Percentiles rank a stretch among this genome's conserved stretches.
Evolutionary conservation across 2,113 vertebrate genomes (phyloP).

Genomic region (Guaruba guarouba): DNA sequence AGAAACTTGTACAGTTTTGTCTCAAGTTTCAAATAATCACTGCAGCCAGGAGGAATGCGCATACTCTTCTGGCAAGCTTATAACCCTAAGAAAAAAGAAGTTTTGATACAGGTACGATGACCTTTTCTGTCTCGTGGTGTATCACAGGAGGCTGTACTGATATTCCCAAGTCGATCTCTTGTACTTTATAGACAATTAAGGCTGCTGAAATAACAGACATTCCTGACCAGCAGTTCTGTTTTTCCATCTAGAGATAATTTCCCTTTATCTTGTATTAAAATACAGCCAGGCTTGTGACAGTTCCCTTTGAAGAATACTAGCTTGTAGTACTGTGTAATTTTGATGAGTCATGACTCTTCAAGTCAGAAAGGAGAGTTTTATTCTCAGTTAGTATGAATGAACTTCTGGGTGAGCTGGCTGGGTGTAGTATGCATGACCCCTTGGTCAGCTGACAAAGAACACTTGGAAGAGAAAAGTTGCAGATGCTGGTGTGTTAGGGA

Average conservation of each 20-base stretch:
- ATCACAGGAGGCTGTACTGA: background rate
- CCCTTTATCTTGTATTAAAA: background rate
- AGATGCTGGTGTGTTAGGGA: background rate
- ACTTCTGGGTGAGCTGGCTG: background rate
- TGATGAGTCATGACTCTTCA: background rate
- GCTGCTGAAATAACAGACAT: background rate
- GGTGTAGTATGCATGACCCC: background rate
- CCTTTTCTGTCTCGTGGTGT: background rate
- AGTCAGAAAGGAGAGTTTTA: background rate
- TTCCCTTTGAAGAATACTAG: background rate
- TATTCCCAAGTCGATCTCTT: background rate
- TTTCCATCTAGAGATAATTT: background rate
- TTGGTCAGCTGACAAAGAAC: background rate
- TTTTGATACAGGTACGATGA: background rate
- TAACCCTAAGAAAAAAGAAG: background rate
- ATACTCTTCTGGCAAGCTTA: background rate
- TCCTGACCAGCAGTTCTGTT: background rate
- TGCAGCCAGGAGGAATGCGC: background rate
- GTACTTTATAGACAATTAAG: background rate
- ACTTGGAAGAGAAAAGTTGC: background rate
- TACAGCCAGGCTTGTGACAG: background rate
- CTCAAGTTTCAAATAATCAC: conserved; percentile 3
- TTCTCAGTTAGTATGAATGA: background rate
- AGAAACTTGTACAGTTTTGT: background rate
- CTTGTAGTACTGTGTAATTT: background rate